Percentiles rank a stretch among this genome's conserved stretches.
Conservation (phyloP, 2,113 vertebrate species). For the Aix galericulata region DNA sequence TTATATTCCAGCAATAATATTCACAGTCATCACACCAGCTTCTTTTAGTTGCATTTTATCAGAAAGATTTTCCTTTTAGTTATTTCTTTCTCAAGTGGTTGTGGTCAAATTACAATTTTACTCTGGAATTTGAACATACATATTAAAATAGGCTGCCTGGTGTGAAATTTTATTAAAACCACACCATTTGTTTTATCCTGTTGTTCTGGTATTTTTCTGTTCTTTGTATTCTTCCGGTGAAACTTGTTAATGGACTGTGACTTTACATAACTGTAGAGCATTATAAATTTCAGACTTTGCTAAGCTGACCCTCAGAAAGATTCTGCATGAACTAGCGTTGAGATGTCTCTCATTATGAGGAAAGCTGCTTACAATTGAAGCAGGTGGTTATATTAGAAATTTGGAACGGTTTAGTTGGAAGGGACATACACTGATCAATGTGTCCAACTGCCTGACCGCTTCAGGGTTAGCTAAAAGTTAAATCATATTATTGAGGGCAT, state of each 20-base stretch:
- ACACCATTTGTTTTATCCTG: not conserved
- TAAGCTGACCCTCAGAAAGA: not conserved
- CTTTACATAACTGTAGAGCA: not conserved
- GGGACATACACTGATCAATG: not conserved
- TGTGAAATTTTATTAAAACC: not conserved
- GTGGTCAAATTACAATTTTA: not conserved
- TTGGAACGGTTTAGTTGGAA: not conserved
- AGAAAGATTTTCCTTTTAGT: not conserved
- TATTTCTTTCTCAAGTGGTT: not conserved
- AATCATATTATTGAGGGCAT: not conserved
- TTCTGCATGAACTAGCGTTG: not conserved
- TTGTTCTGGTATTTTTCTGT: not conserved
- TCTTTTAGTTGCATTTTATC: not conserved
- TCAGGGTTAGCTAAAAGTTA: not conserved
- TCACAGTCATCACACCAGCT: not conserved
- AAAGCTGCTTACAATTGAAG: slow-evolving; percentile 6
- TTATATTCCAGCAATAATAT: not conserved
- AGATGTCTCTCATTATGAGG: not conserved
- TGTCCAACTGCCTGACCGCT: not conserved
- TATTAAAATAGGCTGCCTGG: slow-evolving; percentile 2
- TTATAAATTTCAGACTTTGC: not conserved
- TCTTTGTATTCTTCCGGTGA: not conserved
- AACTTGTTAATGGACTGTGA: not conserved
- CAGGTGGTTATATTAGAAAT: not conserved
- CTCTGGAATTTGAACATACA: not conserved